Evolutionary conservation across 2,113 vertebrate species (phyloP).

Genomic region (Ammodytes dubius): DNA sequence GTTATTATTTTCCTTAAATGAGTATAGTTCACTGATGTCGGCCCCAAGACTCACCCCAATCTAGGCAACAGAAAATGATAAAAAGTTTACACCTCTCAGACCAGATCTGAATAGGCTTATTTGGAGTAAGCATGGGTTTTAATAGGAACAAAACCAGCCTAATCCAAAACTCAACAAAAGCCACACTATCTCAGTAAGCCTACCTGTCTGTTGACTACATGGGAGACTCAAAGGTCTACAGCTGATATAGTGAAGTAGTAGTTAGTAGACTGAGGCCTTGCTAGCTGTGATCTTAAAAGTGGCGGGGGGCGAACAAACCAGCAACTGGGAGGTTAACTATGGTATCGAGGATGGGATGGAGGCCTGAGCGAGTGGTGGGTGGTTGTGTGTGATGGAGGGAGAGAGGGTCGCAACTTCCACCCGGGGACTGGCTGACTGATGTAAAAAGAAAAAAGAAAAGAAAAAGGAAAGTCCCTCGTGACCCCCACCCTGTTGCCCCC

Average conservation of each 20-base stretch:
- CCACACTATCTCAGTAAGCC: slow-evolving; percentile 41
- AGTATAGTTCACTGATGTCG: neutral
- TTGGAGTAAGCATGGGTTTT: neutral
- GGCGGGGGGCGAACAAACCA: slow-evolving; percentile 46
- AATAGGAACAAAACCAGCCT: slow-evolving; percentile 38
- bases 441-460: slow-evolving; percentile 37
- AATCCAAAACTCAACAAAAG: slow-evolving; percentile 37
- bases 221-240: slow-evolving; percentile 61
- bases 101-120: slow-evolving; percentile 13
- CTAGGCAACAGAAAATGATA: neutral
- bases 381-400: neutral
- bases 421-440: slow-evolving; percentile 61
- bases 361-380: neutral
- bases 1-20: neutral
- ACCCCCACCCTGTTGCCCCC: slow-evolving; percentile 69
- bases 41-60: neutral
- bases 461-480: slow-evolving; percentile 69
- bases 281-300: slow-evolving; percentile 31
- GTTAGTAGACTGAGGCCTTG: slow-evolving; percentile 51
- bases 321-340: slow-evolving; percentile 74
- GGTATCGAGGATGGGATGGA: slow-evolving; percentile 24
- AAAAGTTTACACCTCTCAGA: neutral
- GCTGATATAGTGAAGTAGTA: slow-evolving; percentile 30
- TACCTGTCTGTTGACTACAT: slow-evolving; percentile 68
- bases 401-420: slow-evolving; percentile 54